A percentile compares a stretch with the other conserved stretches of the same genome.
Conservation (phyloP, 2,113 vertebrate genomes). For the Stigmatopora argus region DNA sequence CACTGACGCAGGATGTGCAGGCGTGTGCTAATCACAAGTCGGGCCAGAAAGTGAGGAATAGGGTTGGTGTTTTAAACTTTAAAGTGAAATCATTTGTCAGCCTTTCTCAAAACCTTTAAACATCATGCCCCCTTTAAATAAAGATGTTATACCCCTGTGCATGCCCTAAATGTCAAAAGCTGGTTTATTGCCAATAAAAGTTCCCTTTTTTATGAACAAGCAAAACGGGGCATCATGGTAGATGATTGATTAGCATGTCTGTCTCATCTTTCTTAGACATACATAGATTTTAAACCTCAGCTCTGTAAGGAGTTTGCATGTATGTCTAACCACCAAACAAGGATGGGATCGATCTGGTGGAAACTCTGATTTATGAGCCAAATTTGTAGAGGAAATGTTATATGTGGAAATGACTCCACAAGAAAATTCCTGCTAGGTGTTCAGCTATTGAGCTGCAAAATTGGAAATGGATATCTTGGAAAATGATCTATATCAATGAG, state of each 20-base stretch:
- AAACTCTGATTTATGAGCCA: too few relatives aligned
- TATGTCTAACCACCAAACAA: too few relatives aligned
- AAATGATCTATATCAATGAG: too few relatives aligned
- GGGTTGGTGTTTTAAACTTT: background rate
- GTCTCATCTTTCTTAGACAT: background rate
- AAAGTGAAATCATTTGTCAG: background rate
- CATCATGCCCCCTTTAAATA: background rate
- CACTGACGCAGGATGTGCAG: conserved; percentile 26
- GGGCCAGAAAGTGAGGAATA: conserved; percentile 1
- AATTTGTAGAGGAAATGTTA: too few relatives aligned
- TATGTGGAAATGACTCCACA: too few relatives aligned
- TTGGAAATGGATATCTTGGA: too few relatives aligned
- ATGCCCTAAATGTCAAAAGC: background rate
- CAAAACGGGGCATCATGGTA: background rate
- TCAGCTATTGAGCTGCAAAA: too few relatives aligned
- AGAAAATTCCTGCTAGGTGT: too few relatives aligned
- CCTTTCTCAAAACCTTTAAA: background rate
- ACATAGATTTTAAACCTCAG: too few relatives aligned
- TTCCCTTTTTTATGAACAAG: background rate
- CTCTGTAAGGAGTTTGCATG: too few relatives aligned
- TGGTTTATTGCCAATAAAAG: background rate
- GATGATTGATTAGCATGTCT: background rate
- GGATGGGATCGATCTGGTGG: too few relatives aligned
- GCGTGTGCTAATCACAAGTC: conserved; percentile 38
- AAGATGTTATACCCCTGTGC: background rate